Evolutionary conservation across 2,888 invertebrate genomes (phyloP), one percentile per base, ranked within the genome.

Genomic region (Cephus runcator): DNA sequence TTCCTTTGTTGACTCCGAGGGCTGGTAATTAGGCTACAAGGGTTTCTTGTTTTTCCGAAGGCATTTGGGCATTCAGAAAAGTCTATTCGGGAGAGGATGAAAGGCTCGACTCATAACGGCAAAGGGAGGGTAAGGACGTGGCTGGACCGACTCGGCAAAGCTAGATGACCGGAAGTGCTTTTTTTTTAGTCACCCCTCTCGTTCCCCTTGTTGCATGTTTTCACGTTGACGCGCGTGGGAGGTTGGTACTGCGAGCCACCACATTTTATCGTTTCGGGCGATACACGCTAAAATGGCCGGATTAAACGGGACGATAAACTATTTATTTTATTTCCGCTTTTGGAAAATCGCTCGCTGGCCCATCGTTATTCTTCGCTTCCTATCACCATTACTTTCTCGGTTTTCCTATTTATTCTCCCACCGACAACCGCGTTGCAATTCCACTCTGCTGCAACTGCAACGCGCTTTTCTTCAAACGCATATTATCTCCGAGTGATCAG

Each of bases 251-350:
- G n/a, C 23, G 35, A 34, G 75, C 79, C 78, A 80, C 79, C 84
- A 83, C 87, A 87, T 87, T 84, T 88, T 87, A 87, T 85, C 86
- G 87, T 87, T 85, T 82, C 84, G 83, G 83, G 82, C 87, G 85
- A 83, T 84, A 83, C 82, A 83, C 87, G 85, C 80, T 85, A 84
- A 88, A 87, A 88, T 87, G 86, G 82, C 76, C 81, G 88, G 88
- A 88, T 88, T 88, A 88, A 87, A 87, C 86, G 86, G 85, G 78
- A 86, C 87, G 86, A 87, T 88, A 88, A 88, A 88, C 83, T 84
- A 87, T 88, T 88, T 87, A 88, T 88, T 88, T 87, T 86, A 87
- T 86, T 87, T 84, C 84, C 85, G 83, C 82, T 82, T 83, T 77
- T 33, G 12, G 68, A 69, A 75, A 75, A 75, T 75, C 75, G 34